Base-by-base conservation (phyloP, 2,113 vertebrate genomes). In the Bubo blakistoni region DNA sequence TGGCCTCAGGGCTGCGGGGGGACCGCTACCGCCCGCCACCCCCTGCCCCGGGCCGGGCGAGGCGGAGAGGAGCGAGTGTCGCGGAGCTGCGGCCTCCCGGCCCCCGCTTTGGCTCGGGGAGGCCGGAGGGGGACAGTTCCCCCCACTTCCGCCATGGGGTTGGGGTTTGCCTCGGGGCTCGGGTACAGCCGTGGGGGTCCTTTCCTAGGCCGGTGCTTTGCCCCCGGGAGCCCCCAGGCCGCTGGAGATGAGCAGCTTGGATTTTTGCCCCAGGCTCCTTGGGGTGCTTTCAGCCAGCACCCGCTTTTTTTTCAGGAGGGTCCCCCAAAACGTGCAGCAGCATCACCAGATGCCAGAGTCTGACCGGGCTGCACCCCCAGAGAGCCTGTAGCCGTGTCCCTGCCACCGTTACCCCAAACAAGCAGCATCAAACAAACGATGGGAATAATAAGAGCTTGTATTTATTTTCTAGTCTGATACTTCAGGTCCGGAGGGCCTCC, bases 211-310 rank as follows among this genome's bases (percentile, higher is more conserved):
- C 11, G 10, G 17, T 38, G 20, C 46, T 18, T 26, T 10, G 16
- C 34, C 10, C 25, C 20, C 7, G 1, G 7, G 49, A 29, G 30
- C 26, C 6, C 30, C 16, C 22, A 7, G 34, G 52, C 27, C 52
- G 0, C 12, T 9, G 34, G 40, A 9, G n/a, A 6, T 11, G 13
- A 18, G 26, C 40, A 47, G 25, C 8, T 17, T 13, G 32, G 9
- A 6, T 46, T 46, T 34, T 32, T 51, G 21, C 34, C 44, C 46
- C 36, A 4, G 13, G 29, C 20, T 69, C 24, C 0, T 7, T 24
- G 7, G 34, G 11, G 15, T 65, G 63, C 9, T 26, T 76, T 82
- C 29, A 5, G n/a, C 38, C n/a, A 9, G 2, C 30, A 32, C n/a
- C 18, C 3, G 0, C 6, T 69, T 38, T 85, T 52, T 40, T 71